Evolutionary conservation across 2,113 vertebrate genomes (phyloP).

Genomic region (Cochlearius cochlearius): DNA sequence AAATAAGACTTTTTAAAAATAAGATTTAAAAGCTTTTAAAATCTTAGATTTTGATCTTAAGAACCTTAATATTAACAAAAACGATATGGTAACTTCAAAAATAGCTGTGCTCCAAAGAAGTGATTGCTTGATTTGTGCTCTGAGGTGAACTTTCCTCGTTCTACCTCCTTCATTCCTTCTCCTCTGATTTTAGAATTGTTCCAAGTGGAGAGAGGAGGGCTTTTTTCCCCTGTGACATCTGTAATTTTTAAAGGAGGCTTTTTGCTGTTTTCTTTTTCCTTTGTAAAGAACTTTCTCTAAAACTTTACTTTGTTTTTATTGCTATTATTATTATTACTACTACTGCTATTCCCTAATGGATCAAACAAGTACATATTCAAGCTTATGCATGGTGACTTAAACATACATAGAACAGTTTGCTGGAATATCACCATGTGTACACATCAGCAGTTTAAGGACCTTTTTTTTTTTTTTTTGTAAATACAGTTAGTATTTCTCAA

Average conservation of each 20-base stretch:
- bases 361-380: neutral
- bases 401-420: neutral
- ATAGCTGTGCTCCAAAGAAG: neutral
- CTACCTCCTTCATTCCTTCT: neutral
- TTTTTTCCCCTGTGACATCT: neutral
- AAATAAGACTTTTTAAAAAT: neutral
- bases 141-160: neutral
- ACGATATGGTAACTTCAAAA: neutral
- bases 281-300: neutral
- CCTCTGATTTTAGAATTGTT: neutral
- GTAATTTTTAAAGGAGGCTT: neutral
- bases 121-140: constrained; percentile 34
- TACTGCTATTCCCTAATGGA: neutral
- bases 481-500: neutral
- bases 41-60: neutral
- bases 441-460: neutral
- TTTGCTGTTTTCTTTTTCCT: neutral
- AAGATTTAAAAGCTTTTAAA: constrained; percentile 17
- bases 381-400: neutral
- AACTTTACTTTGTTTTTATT: neutral
- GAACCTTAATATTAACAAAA: neutral
- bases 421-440: neutral
- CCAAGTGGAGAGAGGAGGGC: neutral
- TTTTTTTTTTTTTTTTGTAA: neutral
- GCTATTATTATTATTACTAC: neutral